These are phyloP conservation scores for Zaprionus obscuricornis DNA, from an alignment of 2,888 invertebrate species.

Conservation along the genomic window DNA sequence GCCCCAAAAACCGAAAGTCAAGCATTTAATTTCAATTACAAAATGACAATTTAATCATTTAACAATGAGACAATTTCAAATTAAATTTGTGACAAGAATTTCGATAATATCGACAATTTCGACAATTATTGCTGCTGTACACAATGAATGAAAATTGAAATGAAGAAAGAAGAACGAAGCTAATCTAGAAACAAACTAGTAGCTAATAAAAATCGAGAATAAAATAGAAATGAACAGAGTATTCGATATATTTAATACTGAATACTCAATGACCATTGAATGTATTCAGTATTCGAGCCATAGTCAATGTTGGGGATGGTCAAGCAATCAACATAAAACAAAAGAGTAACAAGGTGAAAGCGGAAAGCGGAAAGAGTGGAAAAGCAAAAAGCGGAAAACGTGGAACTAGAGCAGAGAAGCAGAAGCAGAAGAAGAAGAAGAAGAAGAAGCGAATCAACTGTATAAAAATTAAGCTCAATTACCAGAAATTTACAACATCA, in stretches of 20 bases:
- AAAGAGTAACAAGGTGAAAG: constrained; percentile 41
- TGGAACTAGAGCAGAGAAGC: constrained; percentile 2
- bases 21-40: constrained; percentile 71
- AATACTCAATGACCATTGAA: constrained; percentile 29
- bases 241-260: no score
- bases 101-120: no score
- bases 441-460: constrained; percentile 47
- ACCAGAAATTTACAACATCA: constrained; percentile 80
- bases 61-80: constrained; percentile 10
- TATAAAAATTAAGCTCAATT: constrained; percentile 79
- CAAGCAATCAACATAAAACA: constrained; percentile 76
- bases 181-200: no score
- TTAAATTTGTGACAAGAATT: no score
- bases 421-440: background rate
- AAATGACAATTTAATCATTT: constrained; percentile 52
- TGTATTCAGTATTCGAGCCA: background rate
- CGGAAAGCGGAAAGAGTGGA: constrained; percentile 7
- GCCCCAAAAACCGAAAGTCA: constrained; percentile 40
- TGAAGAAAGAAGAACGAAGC: no score
- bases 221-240: no score
- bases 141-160: constrained; percentile 16
- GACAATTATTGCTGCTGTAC: constrained; percentile 9
- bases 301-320: constrained; percentile 32
- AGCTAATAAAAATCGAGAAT: no score
- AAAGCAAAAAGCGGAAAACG: no score